Percentiles rank a stretch among this genome's conserved stretches.
phyloP scores from a whole-genome alignment of 2,113 vertebrate species.

The Cygnus atratus region DNA sequence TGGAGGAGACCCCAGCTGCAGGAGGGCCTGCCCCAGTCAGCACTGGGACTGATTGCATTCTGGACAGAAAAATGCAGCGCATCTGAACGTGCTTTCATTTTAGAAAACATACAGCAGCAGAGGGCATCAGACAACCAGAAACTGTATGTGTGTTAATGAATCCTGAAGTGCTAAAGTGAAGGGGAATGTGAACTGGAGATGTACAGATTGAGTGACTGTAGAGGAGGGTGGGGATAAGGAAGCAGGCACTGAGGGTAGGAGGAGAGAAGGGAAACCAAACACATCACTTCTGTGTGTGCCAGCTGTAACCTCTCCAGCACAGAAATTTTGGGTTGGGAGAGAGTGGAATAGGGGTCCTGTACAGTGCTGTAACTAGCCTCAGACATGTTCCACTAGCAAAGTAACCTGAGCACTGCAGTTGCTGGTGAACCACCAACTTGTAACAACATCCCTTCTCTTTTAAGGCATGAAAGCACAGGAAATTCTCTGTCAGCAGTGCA shows the following conservation, averaged over 20 bases:
- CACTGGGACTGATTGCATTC: not conserved
- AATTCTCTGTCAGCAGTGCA: not conserved
- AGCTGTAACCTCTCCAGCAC: not conserved
- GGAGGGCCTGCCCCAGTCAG: not conserved
- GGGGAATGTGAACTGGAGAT: not conserved
- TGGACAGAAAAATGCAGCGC: not conserved
- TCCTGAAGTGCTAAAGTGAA: fast-evolving
- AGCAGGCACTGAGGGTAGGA: not conserved
- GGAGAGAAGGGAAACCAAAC: not conserved
- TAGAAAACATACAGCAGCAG: not conserved
- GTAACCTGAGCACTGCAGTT: not conserved
- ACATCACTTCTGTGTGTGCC: not conserved
- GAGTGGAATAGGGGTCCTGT: not conserved
- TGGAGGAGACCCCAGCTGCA: not conserved
- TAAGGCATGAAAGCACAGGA: not conserved
- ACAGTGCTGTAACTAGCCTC: not conserved
- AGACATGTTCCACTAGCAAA: not conserved
- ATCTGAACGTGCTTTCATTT: not conserved
- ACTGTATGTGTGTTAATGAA: not conserved
- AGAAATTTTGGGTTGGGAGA: too few relatives aligned
- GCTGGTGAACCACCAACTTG: not conserved
- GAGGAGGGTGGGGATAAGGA: not conserved
- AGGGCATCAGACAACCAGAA: slow-evolving; percentile 11
- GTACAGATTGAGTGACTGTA: fast-evolving
- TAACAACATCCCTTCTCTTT: not conserved